Conservation (phyloP, 1,140 invertebrate species). For the Drosophila tsacasi region DNA sequence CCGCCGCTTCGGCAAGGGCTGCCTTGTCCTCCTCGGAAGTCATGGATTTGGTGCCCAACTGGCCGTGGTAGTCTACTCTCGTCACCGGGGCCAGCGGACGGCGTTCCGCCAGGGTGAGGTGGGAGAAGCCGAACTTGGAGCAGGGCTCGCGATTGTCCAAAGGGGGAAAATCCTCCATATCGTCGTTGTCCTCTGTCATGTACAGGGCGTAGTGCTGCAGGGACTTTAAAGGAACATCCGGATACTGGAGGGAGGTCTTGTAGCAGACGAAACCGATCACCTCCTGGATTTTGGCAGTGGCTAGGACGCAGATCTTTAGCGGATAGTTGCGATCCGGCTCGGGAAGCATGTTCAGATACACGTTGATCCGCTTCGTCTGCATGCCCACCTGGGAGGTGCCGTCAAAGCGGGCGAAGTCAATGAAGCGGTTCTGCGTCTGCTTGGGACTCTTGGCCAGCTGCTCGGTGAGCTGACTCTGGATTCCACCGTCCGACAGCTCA, state of each 20-base stretch:
- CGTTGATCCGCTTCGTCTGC: constrained; percentile 91
- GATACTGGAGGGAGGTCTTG: constrained; percentile 89
- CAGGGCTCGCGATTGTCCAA: constrained; percentile 94
- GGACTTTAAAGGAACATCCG: constrained; percentile 87
- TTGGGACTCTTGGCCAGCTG: constrained; percentile 91
- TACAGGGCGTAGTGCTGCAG: constrained; percentile 92
- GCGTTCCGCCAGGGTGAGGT: constrained; percentile 93
- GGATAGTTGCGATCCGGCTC: constrained; percentile 93
- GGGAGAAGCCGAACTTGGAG: constrained; percentile 96
- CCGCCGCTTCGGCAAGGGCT: constrained; percentile 59
- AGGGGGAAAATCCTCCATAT: constrained; percentile 96
- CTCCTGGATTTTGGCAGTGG: constrained; percentile 94
- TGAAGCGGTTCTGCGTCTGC: constrained; percentile 93
- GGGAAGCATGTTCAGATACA: constrained; percentile 95
- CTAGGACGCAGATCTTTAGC: constrained; percentile 91
- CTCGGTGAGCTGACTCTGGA: constrained; percentile 88
- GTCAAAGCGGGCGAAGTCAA: constrained; percentile 96
- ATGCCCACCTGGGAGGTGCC: constrained; percentile 92
- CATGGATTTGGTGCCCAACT: constrained; percentile 78
- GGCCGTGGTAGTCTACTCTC: constrained; percentile 84
- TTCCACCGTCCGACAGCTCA: constrained; percentile 59
- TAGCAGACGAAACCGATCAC: constrained; percentile 97
- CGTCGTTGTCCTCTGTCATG: constrained; percentile 98
- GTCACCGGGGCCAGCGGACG: constrained; percentile 76
- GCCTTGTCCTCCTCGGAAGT: constrained; percentile 78